These are phyloP conservation scores for Lamellibrachia columna DNA, from an alignment of 2,888 invertebrate genomes.

Conservation along the genomic window DNA sequence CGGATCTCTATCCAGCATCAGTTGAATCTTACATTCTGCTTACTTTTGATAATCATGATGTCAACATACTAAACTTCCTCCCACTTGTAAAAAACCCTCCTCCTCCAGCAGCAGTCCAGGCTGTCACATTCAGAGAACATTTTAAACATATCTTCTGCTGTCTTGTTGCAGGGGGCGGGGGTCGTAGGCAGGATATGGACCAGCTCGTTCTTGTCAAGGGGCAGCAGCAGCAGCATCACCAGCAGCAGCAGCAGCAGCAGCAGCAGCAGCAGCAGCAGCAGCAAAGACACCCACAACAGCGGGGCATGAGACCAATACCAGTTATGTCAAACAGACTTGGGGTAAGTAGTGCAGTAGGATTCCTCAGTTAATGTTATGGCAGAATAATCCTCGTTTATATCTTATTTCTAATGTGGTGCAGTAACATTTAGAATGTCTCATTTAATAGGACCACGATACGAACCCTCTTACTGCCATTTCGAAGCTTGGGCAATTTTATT, in stretches of 20 bases:
- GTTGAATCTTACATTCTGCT: background rate
- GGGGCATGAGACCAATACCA: background rate
- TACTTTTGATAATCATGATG: background rate
- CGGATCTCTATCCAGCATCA: no score
- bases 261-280: background rate
- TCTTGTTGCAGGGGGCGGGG: background rate
- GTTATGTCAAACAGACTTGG: background rate
- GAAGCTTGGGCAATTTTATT: no score
- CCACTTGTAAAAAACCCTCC: background rate
- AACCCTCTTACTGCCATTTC: no score
- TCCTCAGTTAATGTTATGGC: background rate
- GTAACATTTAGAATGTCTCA: no score
- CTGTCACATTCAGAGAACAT: background rate
- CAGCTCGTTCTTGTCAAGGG: background rate
- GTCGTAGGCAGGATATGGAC: background rate
- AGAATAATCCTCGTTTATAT: background rate
- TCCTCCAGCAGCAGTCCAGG: background rate
- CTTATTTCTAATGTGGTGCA: no score
- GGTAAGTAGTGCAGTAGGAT: background rate
- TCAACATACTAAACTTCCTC: background rate
- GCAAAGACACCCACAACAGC: background rate
- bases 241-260: background rate
- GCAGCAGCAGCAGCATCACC: background rate
- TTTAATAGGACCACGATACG: no score
- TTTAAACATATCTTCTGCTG: background rate